Evolutionary conservation across 2,888 invertebrate species (phyloP), one percentile per base, ranked within the genome.

Genomic region (Platycnemis pennipes): DNA sequence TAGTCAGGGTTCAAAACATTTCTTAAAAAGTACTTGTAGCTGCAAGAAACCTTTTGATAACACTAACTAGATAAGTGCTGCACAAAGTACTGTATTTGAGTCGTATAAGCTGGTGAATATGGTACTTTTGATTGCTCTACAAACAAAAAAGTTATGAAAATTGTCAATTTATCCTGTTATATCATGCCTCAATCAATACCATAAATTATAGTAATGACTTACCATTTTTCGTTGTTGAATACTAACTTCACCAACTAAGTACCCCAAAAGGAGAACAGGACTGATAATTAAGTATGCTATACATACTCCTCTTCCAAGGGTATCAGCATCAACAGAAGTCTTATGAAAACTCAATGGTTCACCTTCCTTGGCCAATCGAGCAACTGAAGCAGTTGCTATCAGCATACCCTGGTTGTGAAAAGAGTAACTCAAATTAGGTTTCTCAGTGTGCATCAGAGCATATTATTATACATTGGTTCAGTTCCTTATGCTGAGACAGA

Each of bases 201-300:
- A 49, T 16, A 49, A 16, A 49, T 49, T 11, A n/a, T n/a, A n/a
- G n/a, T 45, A 4, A 94, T 22, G 26, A 69, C 94, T 88, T 85
- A 95, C 94, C 94, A 95, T 95, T 77, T 94, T 94, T 37, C 95
- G 77, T 46, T 94, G 86, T 94, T 95, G 94, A 53, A 94, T 94
- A 26, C 94, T 94, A n/a, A 95, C 91, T 69, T 95, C 95, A 0
- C 95, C 95, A 45, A 95, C 31, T 7, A 94, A 42, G 77, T 95
- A 95, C 26, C 95, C 95, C 8, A 95, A 26, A 19, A 95, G 94
- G 26, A 95, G 94, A 22, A 95, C 94, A 2, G 95, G 95, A 42
- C 94, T 95, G 69, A 95, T 94, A 85, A 95, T 94, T 37, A 95
- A 94, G 56, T 95, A 95, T 37, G 95, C 95, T 8, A 95, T 88